Evolutionary conservation across 35 echinoderm and acorn worm genomes (phyloP).

Genomic region (Apostichopus japonicus): DNA sequence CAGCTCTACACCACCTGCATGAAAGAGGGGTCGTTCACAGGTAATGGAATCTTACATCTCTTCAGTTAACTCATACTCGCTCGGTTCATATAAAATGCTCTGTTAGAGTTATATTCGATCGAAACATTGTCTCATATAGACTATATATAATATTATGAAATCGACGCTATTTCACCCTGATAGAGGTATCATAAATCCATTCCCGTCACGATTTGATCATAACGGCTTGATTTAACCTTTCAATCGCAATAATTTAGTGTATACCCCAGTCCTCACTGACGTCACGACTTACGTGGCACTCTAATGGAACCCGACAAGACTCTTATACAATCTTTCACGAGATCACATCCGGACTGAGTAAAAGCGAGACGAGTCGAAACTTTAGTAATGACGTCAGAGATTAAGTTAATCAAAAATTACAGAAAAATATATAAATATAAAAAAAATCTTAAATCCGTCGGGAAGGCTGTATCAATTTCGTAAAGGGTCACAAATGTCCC

Average conservation of each 20-base stretch:
- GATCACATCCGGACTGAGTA: background rate
- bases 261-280: background rate
- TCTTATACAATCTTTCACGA: too few relatives aligned
- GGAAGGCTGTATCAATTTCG: background rate
- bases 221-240: too few relatives aligned
- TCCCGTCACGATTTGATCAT: too few relatives aligned
- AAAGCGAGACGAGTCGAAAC: background rate
- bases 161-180: too few relatives aligned
- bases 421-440: background rate
- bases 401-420: background rate
- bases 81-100: too few relatives aligned
- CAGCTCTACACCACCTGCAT: constrained; percentile 91
- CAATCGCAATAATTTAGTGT: too few relatives aligned
- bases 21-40: constrained; percentile 93
- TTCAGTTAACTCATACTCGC: too few relatives aligned
- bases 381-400: background rate
- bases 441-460: background rate
- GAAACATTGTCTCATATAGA: too few relatives aligned
- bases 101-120: too few relatives aligned
- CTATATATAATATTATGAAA: too few relatives aligned
- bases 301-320: too few relatives aligned
- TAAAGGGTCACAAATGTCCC: background rate
- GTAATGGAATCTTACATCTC: constrained; percentile 38
- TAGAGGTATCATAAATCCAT: too few relatives aligned
- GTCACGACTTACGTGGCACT: background rate